These are phyloP conservation scores for Cheilosia variabilis DNA, from an alignment of 2,888 invertebrate species.

Conservation along the genomic window DNA sequence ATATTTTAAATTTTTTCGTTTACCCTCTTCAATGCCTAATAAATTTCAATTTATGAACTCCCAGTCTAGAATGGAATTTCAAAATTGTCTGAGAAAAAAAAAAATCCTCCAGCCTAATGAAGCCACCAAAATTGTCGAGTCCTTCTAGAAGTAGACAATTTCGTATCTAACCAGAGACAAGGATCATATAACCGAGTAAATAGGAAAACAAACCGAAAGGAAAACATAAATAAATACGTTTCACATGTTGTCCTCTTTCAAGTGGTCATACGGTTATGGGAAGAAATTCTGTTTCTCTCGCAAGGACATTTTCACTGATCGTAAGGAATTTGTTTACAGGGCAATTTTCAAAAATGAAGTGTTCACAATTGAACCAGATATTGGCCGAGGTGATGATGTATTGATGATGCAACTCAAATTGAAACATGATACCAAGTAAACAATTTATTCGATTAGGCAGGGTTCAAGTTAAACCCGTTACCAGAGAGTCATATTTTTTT, in stretches of 20 bases:
- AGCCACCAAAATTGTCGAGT: neutral
- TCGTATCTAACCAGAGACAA: constrained; percentile 29
- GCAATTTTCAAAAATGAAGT: neutral
- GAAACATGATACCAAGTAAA: constrained; percentile 24
- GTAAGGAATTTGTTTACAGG: neutral
- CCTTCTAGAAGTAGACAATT: constrained; percentile 24
- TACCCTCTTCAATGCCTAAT: constrained; percentile 19
- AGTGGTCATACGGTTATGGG: neutral
- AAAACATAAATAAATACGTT: constrained; percentile 41
- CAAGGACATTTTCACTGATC: neutral
- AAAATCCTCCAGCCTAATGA: constrained; percentile 26
- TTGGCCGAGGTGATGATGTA: neutral
- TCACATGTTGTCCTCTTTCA: neutral
- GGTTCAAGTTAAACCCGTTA: constrained; percentile 11
- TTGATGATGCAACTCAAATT: constrained; percentile 6
- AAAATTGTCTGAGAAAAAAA: constrained; percentile 13
- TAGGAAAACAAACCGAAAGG: constrained; percentile 46
- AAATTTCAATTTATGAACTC: constrained; percentile 29
- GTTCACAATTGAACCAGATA: neutral
- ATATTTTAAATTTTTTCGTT: neutral
- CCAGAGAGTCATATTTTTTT: neutral
- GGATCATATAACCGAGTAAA: constrained; percentile 59
- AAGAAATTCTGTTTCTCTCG: neutral
- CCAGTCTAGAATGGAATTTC: constrained; percentile 6
- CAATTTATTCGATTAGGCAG: neutral